Evolutionary conservation across 2,113 vertebrate genomes (phyloP).

Genomic region (Spea multiplicata): DNA sequence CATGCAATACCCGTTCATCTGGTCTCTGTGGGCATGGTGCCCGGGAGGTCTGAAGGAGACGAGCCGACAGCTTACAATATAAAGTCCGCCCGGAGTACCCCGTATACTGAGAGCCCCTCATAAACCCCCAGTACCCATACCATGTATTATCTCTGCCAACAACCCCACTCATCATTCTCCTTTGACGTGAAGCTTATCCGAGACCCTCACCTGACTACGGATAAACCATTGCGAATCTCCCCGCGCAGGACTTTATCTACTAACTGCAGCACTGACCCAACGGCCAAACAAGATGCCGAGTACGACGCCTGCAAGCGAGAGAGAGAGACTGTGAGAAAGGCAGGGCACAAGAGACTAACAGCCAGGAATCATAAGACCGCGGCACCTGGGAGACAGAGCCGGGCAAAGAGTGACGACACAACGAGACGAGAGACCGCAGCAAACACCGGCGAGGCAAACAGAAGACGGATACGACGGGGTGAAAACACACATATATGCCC

Average conservation of each 20-base stretch:
- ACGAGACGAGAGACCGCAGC: no score
- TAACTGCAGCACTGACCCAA: conserved; percentile 79
- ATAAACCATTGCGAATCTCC: conserved; percentile 79
- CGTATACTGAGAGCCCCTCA: no score
- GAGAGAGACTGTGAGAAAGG: neutral
- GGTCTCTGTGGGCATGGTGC: conserved; percentile 72
- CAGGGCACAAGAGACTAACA: neutral
- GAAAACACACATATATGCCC: no score
- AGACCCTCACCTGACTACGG: conserved; percentile 71
- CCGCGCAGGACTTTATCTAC: conserved; percentile 73
- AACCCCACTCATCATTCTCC: no score
- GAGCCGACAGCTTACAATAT: neutral
- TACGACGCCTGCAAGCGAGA: conserved; percentile 68
- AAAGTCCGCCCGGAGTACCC: neutral
- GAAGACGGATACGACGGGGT: no score
- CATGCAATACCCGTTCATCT: conserved; percentile 76
- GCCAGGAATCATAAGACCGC: no score
- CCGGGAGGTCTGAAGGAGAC: conserved; percentile 76
- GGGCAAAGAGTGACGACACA: no score
- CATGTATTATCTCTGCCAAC: no score
- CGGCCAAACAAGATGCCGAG: conserved; percentile 63
- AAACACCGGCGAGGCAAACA: no score
- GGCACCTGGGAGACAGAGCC: no score
- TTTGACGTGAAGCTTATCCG: neutral
- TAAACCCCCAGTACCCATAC: no score